phyloP scores from a whole-genome alignment of 2,797 vertebrate species.

The Podarcis lilfordi region DNA sequence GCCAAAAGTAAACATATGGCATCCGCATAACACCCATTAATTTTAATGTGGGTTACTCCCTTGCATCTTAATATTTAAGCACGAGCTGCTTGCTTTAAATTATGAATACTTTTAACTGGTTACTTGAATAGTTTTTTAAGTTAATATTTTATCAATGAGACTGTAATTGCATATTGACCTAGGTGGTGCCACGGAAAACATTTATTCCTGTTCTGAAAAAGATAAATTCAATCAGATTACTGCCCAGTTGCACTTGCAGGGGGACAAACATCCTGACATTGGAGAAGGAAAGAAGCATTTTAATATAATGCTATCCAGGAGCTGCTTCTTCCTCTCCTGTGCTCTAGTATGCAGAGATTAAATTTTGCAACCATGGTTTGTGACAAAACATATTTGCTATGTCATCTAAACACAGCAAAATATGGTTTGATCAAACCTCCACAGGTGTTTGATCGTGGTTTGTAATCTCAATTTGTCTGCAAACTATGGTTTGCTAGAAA shows the following conservation, averaged over 20 bases:
- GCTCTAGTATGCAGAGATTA: background rate
- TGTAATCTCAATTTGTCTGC: background rate
- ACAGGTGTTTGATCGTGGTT: background rate
- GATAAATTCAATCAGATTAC: background rate
- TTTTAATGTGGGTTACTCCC: conserved; percentile 51
- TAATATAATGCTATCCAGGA: background rate
- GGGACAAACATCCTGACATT: background rate
- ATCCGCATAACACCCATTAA: conserved; percentile 46
- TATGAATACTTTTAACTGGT: conserved; percentile 56
- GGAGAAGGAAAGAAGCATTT: background rate
- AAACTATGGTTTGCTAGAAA: background rate
- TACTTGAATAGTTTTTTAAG: conserved; percentile 37
- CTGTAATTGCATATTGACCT: conserved; percentile 25
- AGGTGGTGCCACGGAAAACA: conserved; percentile 18
- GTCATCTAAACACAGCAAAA: background rate
- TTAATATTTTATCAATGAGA: conserved; percentile 49
- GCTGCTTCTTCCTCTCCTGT: background rate
- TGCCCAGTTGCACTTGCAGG: conserved; percentile 2
- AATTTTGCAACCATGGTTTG: background rate
- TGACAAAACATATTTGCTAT: background rate
- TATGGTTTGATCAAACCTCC: background rate
- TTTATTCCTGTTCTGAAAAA: conserved; percentile 27
- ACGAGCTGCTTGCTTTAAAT: conserved; percentile 56
- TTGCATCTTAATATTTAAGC: conserved; percentile 56
- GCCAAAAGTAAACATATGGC: conserved; percentile 28